phyloP scores from a whole-genome alignment of 2,113 vertebrate genomes.

The Antechinus stuartii region DNA sequence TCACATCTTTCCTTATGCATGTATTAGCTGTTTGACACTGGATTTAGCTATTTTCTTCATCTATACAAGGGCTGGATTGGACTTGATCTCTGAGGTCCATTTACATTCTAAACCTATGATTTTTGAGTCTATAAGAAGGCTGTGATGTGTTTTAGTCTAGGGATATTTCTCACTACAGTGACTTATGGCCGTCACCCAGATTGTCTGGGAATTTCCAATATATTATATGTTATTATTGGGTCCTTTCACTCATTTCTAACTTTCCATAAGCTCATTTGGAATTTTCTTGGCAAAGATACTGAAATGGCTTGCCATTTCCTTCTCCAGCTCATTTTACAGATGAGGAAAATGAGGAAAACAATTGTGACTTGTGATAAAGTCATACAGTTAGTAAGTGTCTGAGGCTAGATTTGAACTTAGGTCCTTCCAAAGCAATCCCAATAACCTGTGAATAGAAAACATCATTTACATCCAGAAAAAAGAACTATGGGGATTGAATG shows the following conservation, averaged over 20 bases:
- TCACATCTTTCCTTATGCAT: neutral
- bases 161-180: neutral
- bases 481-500: too few relatives aligned
- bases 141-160: neutral
- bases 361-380: neutral
- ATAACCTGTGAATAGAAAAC: too few relatives aligned
- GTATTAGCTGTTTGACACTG: neutral
- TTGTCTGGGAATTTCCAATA: neutral
- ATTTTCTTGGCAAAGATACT: neutral
- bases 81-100: neutral
- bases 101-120: neutral
- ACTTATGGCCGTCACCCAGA: neutral
- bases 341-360: neutral
- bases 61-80: neutral
- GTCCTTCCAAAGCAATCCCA: neutral
- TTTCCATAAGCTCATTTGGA: neutral
- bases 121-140: neutral
- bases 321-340: neutral
- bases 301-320: neutral
- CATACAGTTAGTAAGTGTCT: neutral
- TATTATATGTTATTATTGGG: too few relatives aligned
- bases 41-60: too few relatives aligned
- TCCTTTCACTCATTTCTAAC: too few relatives aligned
- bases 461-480: too few relatives aligned
- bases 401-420: neutral